phyloP scores from a whole-genome alignment of 2,888 invertebrate genomes.

The Cantharis rustica region DNA sequence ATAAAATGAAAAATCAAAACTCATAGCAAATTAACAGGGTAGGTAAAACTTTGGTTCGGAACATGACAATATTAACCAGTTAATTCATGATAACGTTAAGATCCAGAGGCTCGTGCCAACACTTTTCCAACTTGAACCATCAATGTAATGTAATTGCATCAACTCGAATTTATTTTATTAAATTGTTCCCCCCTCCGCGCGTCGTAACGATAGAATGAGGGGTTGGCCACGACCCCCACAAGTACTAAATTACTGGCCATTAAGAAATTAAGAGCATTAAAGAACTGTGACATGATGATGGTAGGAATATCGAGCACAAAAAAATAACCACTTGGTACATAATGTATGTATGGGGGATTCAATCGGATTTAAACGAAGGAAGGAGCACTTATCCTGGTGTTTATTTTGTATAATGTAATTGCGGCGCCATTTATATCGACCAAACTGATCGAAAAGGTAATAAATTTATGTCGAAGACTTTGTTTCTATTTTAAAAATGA shows the following conservation, averaged over 20 bases:
- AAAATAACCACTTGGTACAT: background rate
- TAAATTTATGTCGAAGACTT: too few relatives aligned
- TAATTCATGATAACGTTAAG: background rate
- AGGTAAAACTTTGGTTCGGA: too few relatives aligned
- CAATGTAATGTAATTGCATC: background rate
- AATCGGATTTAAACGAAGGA: background rate
- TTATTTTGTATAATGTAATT: background rate
- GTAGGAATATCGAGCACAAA: slow-evolving; percentile 7
- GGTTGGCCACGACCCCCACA: slow-evolving; percentile 6
- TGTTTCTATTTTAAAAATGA: background rate
- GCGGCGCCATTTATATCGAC: background rate
- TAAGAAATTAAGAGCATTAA: slow-evolving; percentile 14
- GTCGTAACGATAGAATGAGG: background rate
- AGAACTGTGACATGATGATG: slow-evolving; percentile 11
- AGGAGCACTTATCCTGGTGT: background rate
- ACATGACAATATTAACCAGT: background rate
- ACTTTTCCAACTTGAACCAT: background rate
- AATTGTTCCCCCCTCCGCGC: background rate
- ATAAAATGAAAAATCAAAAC: too few relatives aligned
- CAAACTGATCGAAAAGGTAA: background rate
- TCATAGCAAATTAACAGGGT: too few relatives aligned
- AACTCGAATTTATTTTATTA: background rate
- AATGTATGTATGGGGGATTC: slow-evolving; percentile 6
- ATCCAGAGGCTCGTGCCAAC: background rate
- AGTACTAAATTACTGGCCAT: background rate